Percentiles rank a stretch among this genome's conserved stretches.
These are phyloP conservation scores for Acanthosepion pharaonis DNA, from an alignment of 2,888 invertebrate species.

Conservation along the genomic window DNA sequence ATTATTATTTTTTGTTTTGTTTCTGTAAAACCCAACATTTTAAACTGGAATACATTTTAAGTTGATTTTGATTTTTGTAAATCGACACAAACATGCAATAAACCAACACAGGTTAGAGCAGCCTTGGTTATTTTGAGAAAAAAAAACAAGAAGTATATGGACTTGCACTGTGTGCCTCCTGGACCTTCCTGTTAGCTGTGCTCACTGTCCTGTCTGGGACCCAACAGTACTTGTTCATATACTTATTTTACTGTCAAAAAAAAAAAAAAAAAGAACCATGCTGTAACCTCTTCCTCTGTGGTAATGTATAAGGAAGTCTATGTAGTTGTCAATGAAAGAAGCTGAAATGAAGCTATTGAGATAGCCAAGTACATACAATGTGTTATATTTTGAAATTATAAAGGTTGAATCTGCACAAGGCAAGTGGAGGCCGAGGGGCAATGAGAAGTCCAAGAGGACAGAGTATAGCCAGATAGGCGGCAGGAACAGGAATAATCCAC, in stretches of 20 bases:
- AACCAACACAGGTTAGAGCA: not conserved
- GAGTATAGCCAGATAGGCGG: slow-evolving; percentile 33
- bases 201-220: not conserved
- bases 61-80: not conserved
- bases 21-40: not conserved
- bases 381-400: slow-evolving; percentile 33
- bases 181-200: not conserved
- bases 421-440: not conserved
- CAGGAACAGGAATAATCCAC: not conserved
- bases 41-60: not conserved
- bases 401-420: slow-evolving; percentile 14
- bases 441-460: not conserved
- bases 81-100: not conserved
- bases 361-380: slow-evolving; percentile 13
- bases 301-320: not conserved
- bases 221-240: not conserved
- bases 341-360: not conserved
- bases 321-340: not conserved
- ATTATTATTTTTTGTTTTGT: not conserved
- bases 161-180: not conserved
- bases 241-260: not conserved
- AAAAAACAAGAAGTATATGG: not conserved
- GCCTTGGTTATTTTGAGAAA: not conserved
- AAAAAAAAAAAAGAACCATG: not conserved
- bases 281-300: slow-evolving; percentile 33